Conservation (phyloP, 35 echinoderm and acorn worm genomes). For the Diadema setosum region DNA sequence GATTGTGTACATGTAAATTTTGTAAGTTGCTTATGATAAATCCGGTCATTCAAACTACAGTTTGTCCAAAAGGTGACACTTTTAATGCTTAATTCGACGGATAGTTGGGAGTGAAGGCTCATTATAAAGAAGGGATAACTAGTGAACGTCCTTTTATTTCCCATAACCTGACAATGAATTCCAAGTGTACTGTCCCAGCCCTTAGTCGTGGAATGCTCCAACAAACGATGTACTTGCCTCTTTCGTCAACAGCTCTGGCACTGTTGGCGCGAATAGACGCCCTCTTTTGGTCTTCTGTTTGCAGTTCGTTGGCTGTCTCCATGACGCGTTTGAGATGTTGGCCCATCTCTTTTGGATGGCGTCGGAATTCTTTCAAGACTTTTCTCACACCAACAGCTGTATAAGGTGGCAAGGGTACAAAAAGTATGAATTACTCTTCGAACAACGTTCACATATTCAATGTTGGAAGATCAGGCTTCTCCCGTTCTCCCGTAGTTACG, state of each 20-base stretch:
- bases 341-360: neutral
- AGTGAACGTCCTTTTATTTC: neutral
- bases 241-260: constrained; percentile 3
- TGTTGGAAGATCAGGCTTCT: too few relatives aligned
- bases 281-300: neutral
- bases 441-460: too few relatives aligned
- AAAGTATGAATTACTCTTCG: too few relatives aligned
- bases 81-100: neutral
- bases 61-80: neutral
- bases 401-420: too few relatives aligned
- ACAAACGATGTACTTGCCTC: neutral
- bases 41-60: neutral
- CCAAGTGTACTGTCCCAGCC: neutral
- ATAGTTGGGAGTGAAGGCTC: neutral
- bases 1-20: too few relatives aligned
- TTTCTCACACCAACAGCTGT: constrained; percentile 45
- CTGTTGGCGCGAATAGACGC: neutral
- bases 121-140: neutral
- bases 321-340: constrained; percentile 39
- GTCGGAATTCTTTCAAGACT: constrained; percentile 30
- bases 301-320: constrained; percentile 42
- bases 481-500: too few relatives aligned
- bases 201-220: neutral
- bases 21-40: too few relatives aligned
- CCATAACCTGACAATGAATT: too few relatives aligned